Percentiles rank a stretch among this genome's conserved stretches.
phyloP scores from a whole-genome alignment of 2,888 invertebrate genomes.

The Timema cristinae region DNA sequence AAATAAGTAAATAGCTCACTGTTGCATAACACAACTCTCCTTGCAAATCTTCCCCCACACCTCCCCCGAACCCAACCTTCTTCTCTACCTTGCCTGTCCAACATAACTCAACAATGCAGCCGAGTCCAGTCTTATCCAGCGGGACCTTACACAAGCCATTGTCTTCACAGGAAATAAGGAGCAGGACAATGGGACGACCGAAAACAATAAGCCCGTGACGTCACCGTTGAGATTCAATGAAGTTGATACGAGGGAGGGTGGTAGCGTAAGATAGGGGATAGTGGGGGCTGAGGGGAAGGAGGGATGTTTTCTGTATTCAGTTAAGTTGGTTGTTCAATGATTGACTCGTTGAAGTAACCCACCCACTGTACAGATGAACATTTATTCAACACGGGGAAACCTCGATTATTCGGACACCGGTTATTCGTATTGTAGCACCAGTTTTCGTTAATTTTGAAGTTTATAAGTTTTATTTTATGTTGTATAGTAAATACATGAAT shows the following conservation, averaged over 20 bases:
- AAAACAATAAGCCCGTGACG: slow-evolving; percentile 7
- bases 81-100: no score
- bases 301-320: background rate
- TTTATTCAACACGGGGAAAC: no score
- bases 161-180: slow-evolving; percentile 16
- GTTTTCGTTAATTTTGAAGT: no score
- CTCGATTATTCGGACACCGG: no score
- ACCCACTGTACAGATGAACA: no score
- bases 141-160: slow-evolving; percentile 1
- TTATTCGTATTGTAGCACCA: no score
- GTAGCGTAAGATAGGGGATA: background rate
- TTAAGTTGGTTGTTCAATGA: background rate
- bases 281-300: background rate
- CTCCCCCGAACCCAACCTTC: no score
- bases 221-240: slow-evolving; percentile 1
- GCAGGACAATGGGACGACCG: background rate
- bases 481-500: no score
- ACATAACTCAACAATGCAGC: background rate
- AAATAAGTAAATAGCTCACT: no score
- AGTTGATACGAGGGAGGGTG: background rate
- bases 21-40: no score
- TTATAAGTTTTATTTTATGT: no score
- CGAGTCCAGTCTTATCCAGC: background rate
- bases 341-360: background rate
- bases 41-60: no score